Evolutionary conservation across 2,113 vertebrate species (phyloP).

Genomic region (Zeus faber): DNA sequence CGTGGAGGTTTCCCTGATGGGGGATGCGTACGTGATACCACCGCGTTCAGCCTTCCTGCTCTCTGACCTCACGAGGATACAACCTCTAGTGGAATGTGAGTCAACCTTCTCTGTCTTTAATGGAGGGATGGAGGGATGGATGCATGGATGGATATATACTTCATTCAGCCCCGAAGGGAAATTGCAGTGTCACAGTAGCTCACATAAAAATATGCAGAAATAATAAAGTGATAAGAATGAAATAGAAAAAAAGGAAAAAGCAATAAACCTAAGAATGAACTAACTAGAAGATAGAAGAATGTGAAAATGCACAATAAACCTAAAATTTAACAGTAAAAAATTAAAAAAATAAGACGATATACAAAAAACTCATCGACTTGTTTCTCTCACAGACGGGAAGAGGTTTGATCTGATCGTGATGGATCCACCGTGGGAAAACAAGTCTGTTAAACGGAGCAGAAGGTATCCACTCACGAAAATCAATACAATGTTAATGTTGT

Average conservation of each 20-base stretch:
- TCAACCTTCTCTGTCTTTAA: slow-evolving; percentile 39
- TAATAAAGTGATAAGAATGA: no score
- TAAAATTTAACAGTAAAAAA: no score
- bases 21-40: slow-evolving; percentile 87
- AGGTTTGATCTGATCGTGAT: slow-evolving; percentile 87
- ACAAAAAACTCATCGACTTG: background rate
- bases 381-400: slow-evolving; percentile 73
- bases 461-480: slow-evolving; percentile 69
- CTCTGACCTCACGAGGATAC: slow-evolving; percentile 86
- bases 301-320: no score
- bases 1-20: slow-evolving; percentile 79
- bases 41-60: slow-evolving; percentile 86
- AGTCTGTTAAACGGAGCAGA: slow-evolving; percentile 93
- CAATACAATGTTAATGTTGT: no score
- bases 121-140: no score
- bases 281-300: no score
- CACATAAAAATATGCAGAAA: background rate
- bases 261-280: no score
- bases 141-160: no score
- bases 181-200: background rate
- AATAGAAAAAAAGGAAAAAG: no score
- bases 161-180: no score
- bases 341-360: no score
- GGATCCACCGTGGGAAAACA: slow-evolving; percentile 97
- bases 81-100: slow-evolving; percentile 87